Percentiles rank a stretch among this genome's conserved stretches.
Conservation (phyloP, 2,888 invertebrate species). For the Pollenia griseotomentosa region DNA sequence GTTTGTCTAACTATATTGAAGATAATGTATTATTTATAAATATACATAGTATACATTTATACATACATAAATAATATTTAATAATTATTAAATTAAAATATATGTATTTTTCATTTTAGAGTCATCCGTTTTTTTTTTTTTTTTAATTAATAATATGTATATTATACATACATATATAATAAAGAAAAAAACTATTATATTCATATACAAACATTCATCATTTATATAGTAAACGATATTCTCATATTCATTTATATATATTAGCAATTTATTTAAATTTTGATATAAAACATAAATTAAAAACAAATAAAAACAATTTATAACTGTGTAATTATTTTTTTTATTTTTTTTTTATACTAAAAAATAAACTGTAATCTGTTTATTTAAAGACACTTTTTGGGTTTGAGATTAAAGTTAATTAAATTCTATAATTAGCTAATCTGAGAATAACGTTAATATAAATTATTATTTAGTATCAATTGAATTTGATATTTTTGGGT, state of each 20-base stretch:
- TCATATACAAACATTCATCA: conserved; percentile 70
- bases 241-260: conserved; percentile 77
- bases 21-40: conserved; percentile 62
- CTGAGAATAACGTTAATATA: too few species aligned
- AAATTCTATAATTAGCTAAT: too few species aligned
- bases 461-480: too few species aligned
- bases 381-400: too few species aligned
- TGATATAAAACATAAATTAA: conserved; percentile 58
- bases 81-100: conserved; percentile 75
- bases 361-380: too few species aligned
- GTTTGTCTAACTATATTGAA: conserved; percentile 55
- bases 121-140: conserved; percentile 66
- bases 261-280: conserved; percentile 70
- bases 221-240: conserved; percentile 66
- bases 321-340: not conserved
- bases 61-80: conserved; percentile 72
- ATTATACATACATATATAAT: conserved; percentile 54
- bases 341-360: too few species aligned
- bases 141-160: conserved; percentile 74
- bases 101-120: conserved; percentile 72
- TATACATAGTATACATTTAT: conserved; percentile 59
- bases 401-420: too few species aligned
- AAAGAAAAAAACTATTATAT: conserved; percentile 72
- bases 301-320: conserved; percentile 50
- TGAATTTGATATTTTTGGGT: too few species aligned